A percentile compares a stretch with the other conserved stretches of the same genome.
Evolutionary conservation across 2,113 vertebrate species (phyloP).

Genomic region (Heteronetta atricapilla): DNA sequence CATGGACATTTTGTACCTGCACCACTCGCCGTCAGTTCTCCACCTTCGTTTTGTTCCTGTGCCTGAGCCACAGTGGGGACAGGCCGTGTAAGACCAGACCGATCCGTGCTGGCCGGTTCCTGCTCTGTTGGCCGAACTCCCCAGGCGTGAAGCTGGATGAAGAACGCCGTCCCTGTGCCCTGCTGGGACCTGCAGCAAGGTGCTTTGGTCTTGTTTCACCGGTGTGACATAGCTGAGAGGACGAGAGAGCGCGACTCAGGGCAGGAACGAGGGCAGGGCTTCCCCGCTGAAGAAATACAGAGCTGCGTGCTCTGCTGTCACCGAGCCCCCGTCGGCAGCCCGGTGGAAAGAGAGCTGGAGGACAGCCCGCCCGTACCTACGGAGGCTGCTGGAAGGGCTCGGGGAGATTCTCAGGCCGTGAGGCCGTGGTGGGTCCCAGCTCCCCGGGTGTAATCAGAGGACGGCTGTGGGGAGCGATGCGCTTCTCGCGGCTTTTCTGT

Average conservation of each 20-base stretch:
- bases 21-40: not conserved
- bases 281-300: not conserved
- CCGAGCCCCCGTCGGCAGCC: not conserved
- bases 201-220: not conserved
- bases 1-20: not conserved
- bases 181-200: not conserved
- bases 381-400: not conserved
- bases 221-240: not conserved
- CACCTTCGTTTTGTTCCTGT: not conserved
- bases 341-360: not conserved
- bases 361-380: accelerated
- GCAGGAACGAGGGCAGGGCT: not conserved
- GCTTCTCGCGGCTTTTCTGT: not conserved
- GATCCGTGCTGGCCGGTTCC: not conserved
- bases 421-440: not conserved
- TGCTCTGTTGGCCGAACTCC: not conserved
- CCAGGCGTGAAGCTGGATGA: not conserved
- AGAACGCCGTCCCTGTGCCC: not conserved
- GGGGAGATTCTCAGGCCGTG: not conserved
- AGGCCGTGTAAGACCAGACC: not conserved
- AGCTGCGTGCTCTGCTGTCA: not conserved
- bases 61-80: not conserved
- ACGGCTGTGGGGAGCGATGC: not conserved
- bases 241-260: not conserved
- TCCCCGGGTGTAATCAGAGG: not conserved